Evolutionary conservation across 1,140 invertebrate species (phyloP).

Genomic region (Ectropis grisescens): DNA sequence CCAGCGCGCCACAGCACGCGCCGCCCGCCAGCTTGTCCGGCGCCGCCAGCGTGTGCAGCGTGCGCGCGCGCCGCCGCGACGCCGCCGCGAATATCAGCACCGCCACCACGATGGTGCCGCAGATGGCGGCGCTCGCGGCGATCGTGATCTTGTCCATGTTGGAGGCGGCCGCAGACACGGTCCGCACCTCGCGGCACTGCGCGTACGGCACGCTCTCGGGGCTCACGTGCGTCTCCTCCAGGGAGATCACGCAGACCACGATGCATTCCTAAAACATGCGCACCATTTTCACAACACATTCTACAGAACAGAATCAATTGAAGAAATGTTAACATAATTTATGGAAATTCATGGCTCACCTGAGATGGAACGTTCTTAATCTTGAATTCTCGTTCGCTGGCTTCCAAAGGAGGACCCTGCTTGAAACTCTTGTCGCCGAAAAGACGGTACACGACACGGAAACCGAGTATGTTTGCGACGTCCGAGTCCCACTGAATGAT

Average conservation of each 20-base stretch:
- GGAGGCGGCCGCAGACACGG: conserved; percentile 82
- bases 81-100: conserved; percentile 90
- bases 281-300: no score
- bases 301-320: no score
- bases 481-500: conserved; percentile 94
- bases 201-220: conserved; percentile 87
- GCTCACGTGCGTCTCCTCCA: conserved; percentile 88
- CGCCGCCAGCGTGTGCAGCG: conserved; percentile 80
- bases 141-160: conserved; percentile 97
- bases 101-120: conserved; percentile 90
- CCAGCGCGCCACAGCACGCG: conserved; percentile 79
- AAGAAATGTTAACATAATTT: no score
- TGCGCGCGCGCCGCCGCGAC: conserved; percentile 79
- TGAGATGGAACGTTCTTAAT: conserved; percentile 92
- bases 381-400: conserved; percentile 90
- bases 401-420: conserved; percentile 87
- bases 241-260: conserved; percentile 90
- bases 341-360: conserved; percentile 72
- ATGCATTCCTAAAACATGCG: conserved; percentile 88
- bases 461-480: conserved; percentile 86
- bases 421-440: conserved; percentile 93
- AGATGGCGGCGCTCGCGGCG: conserved; percentile 92
- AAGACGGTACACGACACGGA: conserved; percentile 89
- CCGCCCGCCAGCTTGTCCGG: conserved; percentile 76
- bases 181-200: conserved; percentile 91